These are phyloP conservation scores for Trissonchulus latispiculum DNA, from an alignment of 2,888 invertebrate species.

Conservation along the genomic window DNA sequence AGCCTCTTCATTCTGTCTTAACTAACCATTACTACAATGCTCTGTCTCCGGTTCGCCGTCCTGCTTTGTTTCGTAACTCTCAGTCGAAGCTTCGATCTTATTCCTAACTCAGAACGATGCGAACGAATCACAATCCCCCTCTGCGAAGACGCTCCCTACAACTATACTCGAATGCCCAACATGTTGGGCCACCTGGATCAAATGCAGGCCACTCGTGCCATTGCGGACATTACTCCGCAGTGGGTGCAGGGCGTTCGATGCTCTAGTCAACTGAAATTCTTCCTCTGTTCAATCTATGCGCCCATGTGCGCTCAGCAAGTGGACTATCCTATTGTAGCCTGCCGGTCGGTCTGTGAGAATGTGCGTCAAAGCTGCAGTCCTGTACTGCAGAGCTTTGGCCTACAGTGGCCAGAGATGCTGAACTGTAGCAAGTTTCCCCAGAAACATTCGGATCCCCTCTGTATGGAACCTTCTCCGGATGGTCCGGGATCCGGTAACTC, in stretches of 20 bases:
- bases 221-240: constrained; percentile 33
- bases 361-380: constrained; percentile 55
- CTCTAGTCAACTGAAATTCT: constrained; percentile 67
- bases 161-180: constrained; percentile 76
- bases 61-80: no score
- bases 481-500: constrained; percentile 21
- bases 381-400: constrained; percentile 56
- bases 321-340: constrained; percentile 70
- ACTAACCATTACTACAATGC: no score
- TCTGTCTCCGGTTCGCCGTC: no score
- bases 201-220: constrained; percentile 42
- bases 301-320: constrained; percentile 82
- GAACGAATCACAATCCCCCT: constrained; percentile 66
- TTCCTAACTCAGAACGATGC: constrained; percentile 49
- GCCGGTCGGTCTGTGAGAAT: constrained; percentile 70
- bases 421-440: constrained; percentile 68
- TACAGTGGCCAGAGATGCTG: constrained; percentile 61
- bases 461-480: constrained; percentile 55
- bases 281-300: constrained; percentile 77
- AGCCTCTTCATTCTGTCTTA: no score
- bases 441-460: constrained; percentile 57
- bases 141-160: constrained; percentile 72
- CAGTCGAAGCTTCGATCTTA: neutral
- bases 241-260: constrained; percentile 67
- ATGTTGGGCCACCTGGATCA: constrained; percentile 69